Conservation (phyloP, 2,113 vertebrate species). For the Xyliphius kryptos region DNA sequence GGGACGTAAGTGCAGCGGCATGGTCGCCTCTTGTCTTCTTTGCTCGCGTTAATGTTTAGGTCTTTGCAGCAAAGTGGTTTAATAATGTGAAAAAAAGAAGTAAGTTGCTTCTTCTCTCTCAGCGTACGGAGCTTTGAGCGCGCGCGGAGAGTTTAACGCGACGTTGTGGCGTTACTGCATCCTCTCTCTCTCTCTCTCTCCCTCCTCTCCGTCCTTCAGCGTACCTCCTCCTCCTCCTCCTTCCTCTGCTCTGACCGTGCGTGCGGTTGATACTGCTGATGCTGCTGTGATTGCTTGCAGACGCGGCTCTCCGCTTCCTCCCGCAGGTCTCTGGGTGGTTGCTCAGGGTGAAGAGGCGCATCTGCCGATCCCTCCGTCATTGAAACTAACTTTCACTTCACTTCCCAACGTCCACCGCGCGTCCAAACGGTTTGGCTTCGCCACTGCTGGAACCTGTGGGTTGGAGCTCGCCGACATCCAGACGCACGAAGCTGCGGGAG, state of each 20-base stretch:
- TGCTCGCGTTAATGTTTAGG: not conserved
- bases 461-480: constrained; percentile 59
- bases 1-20: constrained; percentile 60
- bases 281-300: not conserved
- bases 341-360: not conserved
- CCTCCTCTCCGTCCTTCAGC: not conserved
- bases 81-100: not conserved
- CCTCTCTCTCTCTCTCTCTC: not conserved
- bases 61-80: no score
- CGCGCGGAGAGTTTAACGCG: constrained; percentile 34
- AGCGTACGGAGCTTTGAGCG: constrained; percentile 6
- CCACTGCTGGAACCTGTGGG: constrained; percentile 46
- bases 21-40: constrained; percentile 41
- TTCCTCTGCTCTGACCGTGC: not conserved
- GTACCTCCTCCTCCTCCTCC: not conserved
- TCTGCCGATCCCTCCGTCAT: not conserved
- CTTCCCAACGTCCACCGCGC: no score
- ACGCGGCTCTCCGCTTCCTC: constrained; percentile 36
- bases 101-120: not conserved
- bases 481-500: constrained; percentile 66
- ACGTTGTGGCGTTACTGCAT: constrained; percentile 41
- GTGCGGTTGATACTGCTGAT: not conserved
- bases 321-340: not conserved
- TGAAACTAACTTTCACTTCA: no score
- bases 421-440: not conserved